These are phyloP conservation scores for Lasioglossum lativentre DNA, from an alignment of 2,888 invertebrate genomes.

Conservation along the genomic window DNA sequence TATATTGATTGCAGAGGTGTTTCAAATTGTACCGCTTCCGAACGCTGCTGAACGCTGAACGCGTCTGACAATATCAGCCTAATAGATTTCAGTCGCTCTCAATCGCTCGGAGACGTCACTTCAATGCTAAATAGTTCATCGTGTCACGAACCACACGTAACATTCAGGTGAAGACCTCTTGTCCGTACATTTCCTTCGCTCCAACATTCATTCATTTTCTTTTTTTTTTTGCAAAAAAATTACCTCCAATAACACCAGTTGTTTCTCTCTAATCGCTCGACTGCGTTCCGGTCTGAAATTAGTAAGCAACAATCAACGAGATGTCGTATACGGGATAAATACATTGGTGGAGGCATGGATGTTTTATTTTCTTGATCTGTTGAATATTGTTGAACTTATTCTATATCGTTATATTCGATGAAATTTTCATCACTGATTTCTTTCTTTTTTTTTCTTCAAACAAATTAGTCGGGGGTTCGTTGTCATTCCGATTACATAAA, in stretches of 20 bases:
- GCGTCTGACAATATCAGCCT: not conserved
- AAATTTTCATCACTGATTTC: not conserved
- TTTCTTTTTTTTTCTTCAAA: not conserved
- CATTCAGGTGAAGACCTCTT: slow-evolving; percentile 14
- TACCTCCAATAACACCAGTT: slow-evolving; percentile 7
- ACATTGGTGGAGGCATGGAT: not conserved
- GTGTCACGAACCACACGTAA: not conserved
- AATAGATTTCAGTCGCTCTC: not conserved
- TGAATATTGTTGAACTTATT: not conserved
- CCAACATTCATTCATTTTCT: not conserved
- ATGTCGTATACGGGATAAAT: slow-evolving; percentile 2
- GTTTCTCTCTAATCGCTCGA: not conserved
- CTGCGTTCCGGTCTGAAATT: not conserved
- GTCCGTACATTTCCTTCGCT: not conserved
- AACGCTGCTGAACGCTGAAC: not conserved
- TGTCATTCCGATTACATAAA: not conserved
- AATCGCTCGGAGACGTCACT: not conserved
- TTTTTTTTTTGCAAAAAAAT: not conserved
- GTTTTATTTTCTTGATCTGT: not conserved
- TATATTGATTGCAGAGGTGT: slow-evolving; percentile 2
- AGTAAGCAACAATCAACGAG: not conserved
- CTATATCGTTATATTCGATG: not conserved
- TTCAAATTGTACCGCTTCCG: slow-evolving; percentile 13
- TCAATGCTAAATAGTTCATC: slow-evolving; percentile 14
- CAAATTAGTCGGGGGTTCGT: not conserved